phyloP scores from a whole-genome alignment of 2,888 invertebrate genomes.

The Parnassius orleans region DNA sequence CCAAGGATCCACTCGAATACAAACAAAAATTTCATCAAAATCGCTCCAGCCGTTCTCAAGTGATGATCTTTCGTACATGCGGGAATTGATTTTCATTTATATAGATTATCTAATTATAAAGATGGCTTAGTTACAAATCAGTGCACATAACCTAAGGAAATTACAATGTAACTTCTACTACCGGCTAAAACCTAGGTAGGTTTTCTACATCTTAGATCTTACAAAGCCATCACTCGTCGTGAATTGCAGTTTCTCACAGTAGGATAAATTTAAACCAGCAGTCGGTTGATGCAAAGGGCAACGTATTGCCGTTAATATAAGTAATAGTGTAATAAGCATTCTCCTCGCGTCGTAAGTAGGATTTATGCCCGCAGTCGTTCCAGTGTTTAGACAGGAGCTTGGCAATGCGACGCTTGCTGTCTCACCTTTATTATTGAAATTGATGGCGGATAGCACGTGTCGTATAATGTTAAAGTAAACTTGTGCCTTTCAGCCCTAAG shows the following conservation, averaged over 20 bases:
- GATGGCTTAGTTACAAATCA: no score
- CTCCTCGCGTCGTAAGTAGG: conserved; percentile 44
- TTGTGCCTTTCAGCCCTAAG: no score
- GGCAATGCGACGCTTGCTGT: conserved; percentile 15
- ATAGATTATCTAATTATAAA: no score
- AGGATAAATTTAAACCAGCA: conserved; percentile 60
- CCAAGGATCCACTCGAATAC: no score
- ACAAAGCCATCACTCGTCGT: conserved; percentile 19
- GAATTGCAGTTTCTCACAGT: conserved; percentile 52
- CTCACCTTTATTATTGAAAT: conserved; percentile 15
- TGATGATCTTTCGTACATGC: no score
- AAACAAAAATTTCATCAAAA: no score
- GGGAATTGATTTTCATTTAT: no score
- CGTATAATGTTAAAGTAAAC: not conserved
- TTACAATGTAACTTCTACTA: no score
- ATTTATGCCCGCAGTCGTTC: conserved; percentile 31
- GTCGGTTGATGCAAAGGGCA: conserved; percentile 40
- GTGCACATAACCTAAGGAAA: no score
- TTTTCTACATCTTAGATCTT: conserved; percentile 17
- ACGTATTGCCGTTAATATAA: conserved; percentile 37
- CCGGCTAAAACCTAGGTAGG: conserved; percentile 11
- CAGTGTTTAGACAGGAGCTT: conserved; percentile 31
- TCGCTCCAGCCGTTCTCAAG: no score
- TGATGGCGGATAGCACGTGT: conserved; percentile 1
- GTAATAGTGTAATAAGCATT: conserved; percentile 45